Conservation (phyloP, 2,113 vertebrate species). For the Cephalopterus ornatus region DNA sequence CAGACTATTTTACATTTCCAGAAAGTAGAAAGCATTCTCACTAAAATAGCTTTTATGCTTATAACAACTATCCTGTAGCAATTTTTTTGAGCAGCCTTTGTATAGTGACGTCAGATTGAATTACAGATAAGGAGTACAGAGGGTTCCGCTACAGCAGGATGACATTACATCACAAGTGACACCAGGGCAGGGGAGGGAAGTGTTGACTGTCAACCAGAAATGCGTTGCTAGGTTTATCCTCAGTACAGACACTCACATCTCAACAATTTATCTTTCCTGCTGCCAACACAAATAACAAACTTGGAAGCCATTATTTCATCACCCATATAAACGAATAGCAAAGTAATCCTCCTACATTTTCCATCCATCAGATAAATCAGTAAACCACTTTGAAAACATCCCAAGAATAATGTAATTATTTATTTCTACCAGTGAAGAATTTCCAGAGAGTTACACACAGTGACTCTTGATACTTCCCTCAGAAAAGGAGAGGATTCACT, state of each 20-base stretch:
- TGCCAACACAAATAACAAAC: slow-evolving; percentile 32
- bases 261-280: background rate
- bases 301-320: background rate
- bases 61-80: background rate
- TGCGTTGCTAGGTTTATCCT: slow-evolving; percentile 33
- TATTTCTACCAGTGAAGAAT: slow-evolving; percentile 47
- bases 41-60: background rate
- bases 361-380: background rate
- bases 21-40: background rate
- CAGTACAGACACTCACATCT: background rate
- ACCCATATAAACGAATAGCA: background rate
- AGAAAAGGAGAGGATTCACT: background rate
- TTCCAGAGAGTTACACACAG: slow-evolving; percentile 21
- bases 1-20: background rate
- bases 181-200: background rate
- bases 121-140: background rate
- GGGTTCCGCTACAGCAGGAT: background rate
- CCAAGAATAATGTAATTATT: slow-evolving; percentile 30
- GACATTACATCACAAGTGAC: background rate
- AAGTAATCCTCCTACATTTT: background rate
- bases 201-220: slow-evolving; percentile 29
- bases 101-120: background rate
- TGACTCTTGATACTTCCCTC: background rate
- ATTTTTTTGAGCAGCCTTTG: background rate
- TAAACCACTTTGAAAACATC: slow-evolving; percentile 19